These are phyloP conservation scores for Enteromius afrohamiltoni DNA, from an alignment of 2,797 vertebrate genomes.

Conservation along the genomic window DNA sequence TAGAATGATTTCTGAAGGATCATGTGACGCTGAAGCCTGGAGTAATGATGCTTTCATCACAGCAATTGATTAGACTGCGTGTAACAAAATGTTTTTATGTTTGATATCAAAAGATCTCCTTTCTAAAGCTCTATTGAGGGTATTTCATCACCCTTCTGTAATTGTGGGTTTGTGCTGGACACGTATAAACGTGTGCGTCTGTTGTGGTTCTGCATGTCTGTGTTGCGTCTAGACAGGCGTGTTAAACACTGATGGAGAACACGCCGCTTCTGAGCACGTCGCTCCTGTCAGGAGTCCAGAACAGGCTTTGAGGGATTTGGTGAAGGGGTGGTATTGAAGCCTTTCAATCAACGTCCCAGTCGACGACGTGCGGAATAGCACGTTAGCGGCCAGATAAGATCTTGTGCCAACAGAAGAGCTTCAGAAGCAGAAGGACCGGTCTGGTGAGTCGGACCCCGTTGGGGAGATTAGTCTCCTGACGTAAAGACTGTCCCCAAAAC, in stretches of 20 bases:
- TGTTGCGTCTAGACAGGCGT: constrained; percentile 34
- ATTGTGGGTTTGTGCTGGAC: constrained; percentile 27
- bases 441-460: constrained; percentile 16
- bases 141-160: constrained; percentile 10
- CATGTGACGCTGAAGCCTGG: not conserved
- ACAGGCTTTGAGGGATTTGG: constrained; percentile 11
- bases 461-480: constrained; percentile 41
- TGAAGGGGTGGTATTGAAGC: constrained; percentile 5
- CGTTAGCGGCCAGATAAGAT: constrained; percentile 50
- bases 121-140: too few species aligned
- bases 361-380: constrained; percentile 36
- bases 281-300: constrained; percentile 14
- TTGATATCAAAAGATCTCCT: not conserved
- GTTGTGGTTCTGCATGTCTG: constrained; percentile 39
- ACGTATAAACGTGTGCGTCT: not conserved
- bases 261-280: constrained; percentile 21
- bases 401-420: constrained; percentile 35
- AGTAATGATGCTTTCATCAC: not conserved
- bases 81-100: not conserved
- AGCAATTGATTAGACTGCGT: not conserved
- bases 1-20: not conserved
- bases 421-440: constrained; percentile 18
- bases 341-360: constrained; percentile 3
- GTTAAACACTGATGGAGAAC: constrained; percentile 32
- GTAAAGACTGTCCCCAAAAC: constrained; percentile 19